Evolutionary conservation across 1,140 invertebrate species (phyloP).

Genomic region (Lutraria rhynchaena): DNA sequence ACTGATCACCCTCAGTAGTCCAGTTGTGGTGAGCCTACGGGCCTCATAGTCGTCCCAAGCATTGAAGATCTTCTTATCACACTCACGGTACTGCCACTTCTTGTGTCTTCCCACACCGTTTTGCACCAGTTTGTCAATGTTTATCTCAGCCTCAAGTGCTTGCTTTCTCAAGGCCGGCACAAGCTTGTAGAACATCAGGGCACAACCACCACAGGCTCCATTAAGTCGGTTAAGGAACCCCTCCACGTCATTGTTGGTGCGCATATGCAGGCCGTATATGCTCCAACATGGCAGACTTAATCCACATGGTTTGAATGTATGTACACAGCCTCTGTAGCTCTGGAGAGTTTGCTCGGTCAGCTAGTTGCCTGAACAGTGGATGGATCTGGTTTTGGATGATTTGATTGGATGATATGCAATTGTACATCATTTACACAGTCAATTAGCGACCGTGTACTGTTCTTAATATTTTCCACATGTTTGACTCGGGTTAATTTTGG

Average conservation of each 20-base stretch:
- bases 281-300: not conserved
- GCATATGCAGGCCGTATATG: not conserved
- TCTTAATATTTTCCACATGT: no score
- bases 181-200: constrained; percentile 4
- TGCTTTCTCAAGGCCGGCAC: constrained; percentile 22
- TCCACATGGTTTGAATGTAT: constrained; percentile 3
- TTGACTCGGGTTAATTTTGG: no score
- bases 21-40: no score
- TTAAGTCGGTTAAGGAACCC: not conserved
- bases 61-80: not conserved
- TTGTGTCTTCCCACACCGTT: not conserved
- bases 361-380: not conserved
- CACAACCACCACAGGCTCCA: not conserved
- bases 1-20: no score
- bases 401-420: no score
- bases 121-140: not conserved
- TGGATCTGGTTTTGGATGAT: constrained; percentile 19
- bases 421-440: no score
- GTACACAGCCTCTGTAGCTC: not conserved
- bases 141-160: not conserved
- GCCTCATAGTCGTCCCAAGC: not conserved
- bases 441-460: no score
- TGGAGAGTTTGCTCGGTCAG: not conserved
- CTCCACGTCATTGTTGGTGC: constrained; percentile 32
- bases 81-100: not conserved